Conservation (phyloP, 1,140 invertebrate species). For the Diorhabda elongata region DNA sequence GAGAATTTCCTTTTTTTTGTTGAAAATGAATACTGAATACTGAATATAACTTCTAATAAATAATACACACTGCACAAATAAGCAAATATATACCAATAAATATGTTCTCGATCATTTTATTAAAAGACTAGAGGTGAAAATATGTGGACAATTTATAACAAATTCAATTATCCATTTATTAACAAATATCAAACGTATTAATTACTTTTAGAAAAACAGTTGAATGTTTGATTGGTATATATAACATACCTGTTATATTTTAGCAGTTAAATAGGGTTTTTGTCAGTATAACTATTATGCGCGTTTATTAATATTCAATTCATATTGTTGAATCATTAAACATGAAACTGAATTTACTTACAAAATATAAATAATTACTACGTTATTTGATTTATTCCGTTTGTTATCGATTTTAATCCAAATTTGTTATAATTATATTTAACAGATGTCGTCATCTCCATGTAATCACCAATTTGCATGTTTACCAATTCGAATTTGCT, state of each 20-base stretch:
- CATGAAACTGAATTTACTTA: background rate
- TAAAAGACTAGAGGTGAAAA: background rate
- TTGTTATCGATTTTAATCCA: background rate
- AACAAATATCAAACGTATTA: background rate
- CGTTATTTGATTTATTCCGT: background rate
- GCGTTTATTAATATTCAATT: background rate
- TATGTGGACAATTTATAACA: background rate
- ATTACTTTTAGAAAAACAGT: slow-evolving; percentile 3
- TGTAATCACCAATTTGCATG: too few relatives aligned
- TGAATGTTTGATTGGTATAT: background rate
- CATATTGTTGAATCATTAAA: background rate
- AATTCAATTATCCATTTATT: slow-evolving; percentile 1
- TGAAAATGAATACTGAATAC: too few relatives aligned
- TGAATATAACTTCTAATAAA: too few relatives aligned
- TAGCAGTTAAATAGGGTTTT: background rate
- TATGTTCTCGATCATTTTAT: background rate
- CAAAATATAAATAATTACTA: background rate
- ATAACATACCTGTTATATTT: background rate
- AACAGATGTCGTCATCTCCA: too few relatives aligned
- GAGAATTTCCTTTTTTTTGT: too few relatives aligned
- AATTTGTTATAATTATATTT: background rate
- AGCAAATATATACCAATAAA: background rate
- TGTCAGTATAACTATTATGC: background rate
- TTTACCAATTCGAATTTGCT: too few relatives aligned
- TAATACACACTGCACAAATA: too few relatives aligned